These are phyloP conservation scores for Cygnus buccinator DNA, from an alignment of 2,113 vertebrate genomes.

Conservation along the genomic window DNA sequence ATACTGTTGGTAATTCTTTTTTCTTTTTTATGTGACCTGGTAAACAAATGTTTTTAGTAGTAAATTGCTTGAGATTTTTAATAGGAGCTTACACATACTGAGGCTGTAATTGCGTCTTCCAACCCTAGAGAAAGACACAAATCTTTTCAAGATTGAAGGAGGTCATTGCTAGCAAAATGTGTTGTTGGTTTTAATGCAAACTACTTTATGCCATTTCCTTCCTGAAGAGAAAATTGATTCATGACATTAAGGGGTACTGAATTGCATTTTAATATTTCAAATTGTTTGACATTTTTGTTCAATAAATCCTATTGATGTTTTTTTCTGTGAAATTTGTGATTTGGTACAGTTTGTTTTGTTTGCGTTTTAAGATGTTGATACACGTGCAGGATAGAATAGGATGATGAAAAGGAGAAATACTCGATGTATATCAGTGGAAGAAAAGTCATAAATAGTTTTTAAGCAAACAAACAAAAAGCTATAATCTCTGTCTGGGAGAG, in stretches of 20 bases:
- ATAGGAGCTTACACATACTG: neutral
- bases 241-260: neutral
- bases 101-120: neutral
- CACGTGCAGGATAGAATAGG: neutral
- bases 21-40: neutral
- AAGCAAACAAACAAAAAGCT: neutral
- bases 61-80: neutral
- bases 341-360: neutral
- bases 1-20: neutral
- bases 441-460: neutral
- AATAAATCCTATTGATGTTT: neutral
- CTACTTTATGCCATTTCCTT: neutral
- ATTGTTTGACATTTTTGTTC: neutral
- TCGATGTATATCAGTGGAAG: neutral
- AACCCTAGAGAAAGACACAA: neutral
- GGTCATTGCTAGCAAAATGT: neutral
- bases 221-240: constrained; percentile 21
- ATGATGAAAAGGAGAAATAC: neutral
- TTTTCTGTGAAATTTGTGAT: neutral
- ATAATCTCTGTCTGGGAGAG: neutral
- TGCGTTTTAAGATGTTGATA: neutral
- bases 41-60: neutral
- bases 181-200: neutral
- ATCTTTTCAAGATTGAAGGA: neutral
- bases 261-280: neutral